Evolutionary conservation across 2,113 vertebrate species (phyloP), one percentile per base, ranked within the genome.

Genomic region (Dromiciops gliroides): DNA sequence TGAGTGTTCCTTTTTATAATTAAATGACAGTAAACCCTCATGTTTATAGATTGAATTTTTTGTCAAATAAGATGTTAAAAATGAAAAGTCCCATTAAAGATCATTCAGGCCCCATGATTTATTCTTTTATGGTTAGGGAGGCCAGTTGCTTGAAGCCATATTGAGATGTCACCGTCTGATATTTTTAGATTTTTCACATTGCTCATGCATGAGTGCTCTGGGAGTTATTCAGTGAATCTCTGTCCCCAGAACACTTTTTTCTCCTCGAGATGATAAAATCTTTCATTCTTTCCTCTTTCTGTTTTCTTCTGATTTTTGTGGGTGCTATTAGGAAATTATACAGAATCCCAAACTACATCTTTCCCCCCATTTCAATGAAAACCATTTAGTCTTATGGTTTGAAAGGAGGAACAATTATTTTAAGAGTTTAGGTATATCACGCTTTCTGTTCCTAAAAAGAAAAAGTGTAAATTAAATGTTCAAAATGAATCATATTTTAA

Each of bases 141-240:
- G 51, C 83, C 92, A n/a, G 47, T 95, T 51, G 89, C 97, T 97
- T 97, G 94, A 92, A 95, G 93, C 96, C 91, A 16, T 56, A 91
- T 92, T 88, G 89, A 94, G 96, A 96, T 95, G 94, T 95, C 94
- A 96, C 91, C 48, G 25, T 90, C 60, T 8, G 60, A n/a, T 96
- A 97, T 96, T 97, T 97, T 97, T 96, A 96, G 96, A 93, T 88
- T 94, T 93, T 94, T 96, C 31, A 31, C 93, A 91, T 95, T 96
- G 94, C 90, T 97, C 56, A 97, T 95, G 95, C 96, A 96, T 93
- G 94, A 96, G 92, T 52, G 90, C 97, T 95, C 93, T n/a, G 96
- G 91, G 92, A 96, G 96, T 97, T 97, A 96, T 92, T 97, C 94
- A 96, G 90, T 96, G 95, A 97, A 11, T 89, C 24, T 90, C 48